A percentile compares a stretch with the other conserved stretches of the same genome.
Evolutionary conservation across 2,113 vertebrate genomes (phyloP).

Genomic region (Xenopus borealis): DNA sequence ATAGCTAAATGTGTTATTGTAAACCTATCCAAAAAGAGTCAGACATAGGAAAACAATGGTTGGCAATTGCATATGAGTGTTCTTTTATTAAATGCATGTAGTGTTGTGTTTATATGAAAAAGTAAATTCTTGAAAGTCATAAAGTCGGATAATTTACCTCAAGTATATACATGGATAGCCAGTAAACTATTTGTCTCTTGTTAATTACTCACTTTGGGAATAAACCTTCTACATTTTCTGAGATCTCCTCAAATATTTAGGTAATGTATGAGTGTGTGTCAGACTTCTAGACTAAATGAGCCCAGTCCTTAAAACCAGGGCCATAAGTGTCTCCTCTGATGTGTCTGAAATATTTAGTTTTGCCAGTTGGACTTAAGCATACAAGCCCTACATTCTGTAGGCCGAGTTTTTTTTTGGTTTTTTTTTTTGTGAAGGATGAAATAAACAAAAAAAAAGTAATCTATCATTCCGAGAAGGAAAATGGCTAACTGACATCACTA

Average conservation of each 20-base stretch:
- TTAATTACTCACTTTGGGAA: constrained; percentile 17
- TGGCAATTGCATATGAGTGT: neutral
- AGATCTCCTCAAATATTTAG: constrained; percentile 36
- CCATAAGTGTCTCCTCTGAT: constrained; percentile 37
- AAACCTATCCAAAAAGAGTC: neutral
- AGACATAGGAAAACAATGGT: neutral
- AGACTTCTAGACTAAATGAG: constrained; percentile 45
- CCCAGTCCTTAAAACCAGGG: constrained; percentile 29
- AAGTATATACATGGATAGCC: neutral
- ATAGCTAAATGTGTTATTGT: too few relatives aligned
- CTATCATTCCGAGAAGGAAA: constrained; percentile 49
- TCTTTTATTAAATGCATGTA: neutral
- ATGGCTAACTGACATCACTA: constrained; percentile 47
- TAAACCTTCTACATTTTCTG: constrained; percentile 17
- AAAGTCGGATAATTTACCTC: neutral
- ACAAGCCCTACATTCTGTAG: constrained; percentile 48
- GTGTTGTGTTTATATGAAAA: neutral
- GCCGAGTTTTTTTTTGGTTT: constrained; percentile 49
- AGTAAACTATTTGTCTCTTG: constrained; percentile 9
- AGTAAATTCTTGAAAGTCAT: constrained; percentile 2
- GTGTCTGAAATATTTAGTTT: constrained; percentile 47
- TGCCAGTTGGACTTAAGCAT: constrained; percentile 51
- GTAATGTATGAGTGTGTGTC: constrained; percentile 44
- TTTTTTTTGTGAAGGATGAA: constrained; percentile 47
- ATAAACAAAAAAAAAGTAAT: constrained; percentile 54